Evolutionary conservation across 2,113 vertebrate species (phyloP).

Genomic region (Erythrocercus mccallii): DNA sequence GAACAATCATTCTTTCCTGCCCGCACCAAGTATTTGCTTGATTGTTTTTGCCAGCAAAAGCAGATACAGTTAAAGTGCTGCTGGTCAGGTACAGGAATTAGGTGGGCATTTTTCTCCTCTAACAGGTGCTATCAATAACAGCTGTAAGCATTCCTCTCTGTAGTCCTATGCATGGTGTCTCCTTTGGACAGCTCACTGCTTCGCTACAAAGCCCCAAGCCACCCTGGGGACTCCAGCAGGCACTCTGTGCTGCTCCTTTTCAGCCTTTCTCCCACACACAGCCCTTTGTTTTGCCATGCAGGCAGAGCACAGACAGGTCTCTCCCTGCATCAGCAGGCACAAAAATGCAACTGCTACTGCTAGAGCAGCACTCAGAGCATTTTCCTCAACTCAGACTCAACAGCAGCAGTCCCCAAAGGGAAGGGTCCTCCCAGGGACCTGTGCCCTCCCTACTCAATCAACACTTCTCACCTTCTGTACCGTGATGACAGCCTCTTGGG

Average conservation of each 20-base stretch:
- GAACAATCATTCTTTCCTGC: background rate
- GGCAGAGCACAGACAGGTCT: background rate
- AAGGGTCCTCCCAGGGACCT: background rate
- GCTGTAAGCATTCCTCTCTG: background rate
- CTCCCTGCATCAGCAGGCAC: background rate
- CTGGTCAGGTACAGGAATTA: background rate
- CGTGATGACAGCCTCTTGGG: slow-evolving; percentile 89
- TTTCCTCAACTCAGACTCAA: background rate
- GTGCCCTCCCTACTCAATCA: background rate
- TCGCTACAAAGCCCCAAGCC: background rate
- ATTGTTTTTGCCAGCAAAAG: slow-evolving; percentile 28
- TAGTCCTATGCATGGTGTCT: background rate
- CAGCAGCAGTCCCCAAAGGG: background rate
- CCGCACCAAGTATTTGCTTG: background rate
- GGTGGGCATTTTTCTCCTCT: background rate
- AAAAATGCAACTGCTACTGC: background rate
- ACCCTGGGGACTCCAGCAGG: background rate
- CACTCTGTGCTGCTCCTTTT: background rate
- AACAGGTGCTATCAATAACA: background rate
- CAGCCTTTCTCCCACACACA: background rate
- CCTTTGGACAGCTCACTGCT: background rate
- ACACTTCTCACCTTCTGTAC: slow-evolving; percentile 81
- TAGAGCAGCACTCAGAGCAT: background rate
- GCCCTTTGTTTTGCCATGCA: background rate
- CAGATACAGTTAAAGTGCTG: background rate